Base-by-base conservation (phyloP, 2,113 vertebrate genomes). In the Otocyon megalotis region DNA sequence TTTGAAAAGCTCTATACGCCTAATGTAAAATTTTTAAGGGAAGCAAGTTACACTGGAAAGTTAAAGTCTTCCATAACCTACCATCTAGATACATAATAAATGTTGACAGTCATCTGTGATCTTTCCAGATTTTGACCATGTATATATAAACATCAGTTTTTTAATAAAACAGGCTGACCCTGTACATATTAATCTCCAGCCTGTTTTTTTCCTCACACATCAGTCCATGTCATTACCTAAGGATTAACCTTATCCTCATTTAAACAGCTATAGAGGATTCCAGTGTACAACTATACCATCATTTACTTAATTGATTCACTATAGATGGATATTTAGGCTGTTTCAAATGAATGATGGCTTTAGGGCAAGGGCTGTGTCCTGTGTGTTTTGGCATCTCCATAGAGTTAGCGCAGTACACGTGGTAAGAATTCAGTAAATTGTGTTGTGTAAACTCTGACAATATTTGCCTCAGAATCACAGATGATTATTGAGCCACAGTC, bases 101-200 rank as follows among this genome's bases (percentile, higher is more conserved):
- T 58, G 11, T 17, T 85, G 77, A 96, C 72, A 83, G 76, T 88
- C 24, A 50, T 48, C n/a, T 85, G 56, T 71, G 37, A 60, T 80
- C 77, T 77, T 94, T 76, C 65, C 54, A 26, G 65, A 79, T 85
- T 92, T 93, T 93, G 74, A 37, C 35, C 92, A 14, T 88, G 60
- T 67, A 53, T 32, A 93, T 53, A 62, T 35, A 91, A 91, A 92
- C 28, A 13, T 30, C 62, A 37, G 9, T 19, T 63, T 84, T 81
- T 80, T 48, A 94, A 88, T 88, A 96, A 90, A 96, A 87, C n/a
- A 30, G 63, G n/a, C 71, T 93, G 35, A 37, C 81, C 32, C 69
- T 62, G 32, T 54, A 91, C 53, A 77, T 65, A 54, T 17, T 74
- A 63, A 93, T 63, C 62, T 79, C 37, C 19, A 95, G 63, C 35